These are phyloP conservation scores for Spizella passerina DNA, from an alignment of 2,797 vertebrate genomes.

Conservation along the genomic window DNA sequence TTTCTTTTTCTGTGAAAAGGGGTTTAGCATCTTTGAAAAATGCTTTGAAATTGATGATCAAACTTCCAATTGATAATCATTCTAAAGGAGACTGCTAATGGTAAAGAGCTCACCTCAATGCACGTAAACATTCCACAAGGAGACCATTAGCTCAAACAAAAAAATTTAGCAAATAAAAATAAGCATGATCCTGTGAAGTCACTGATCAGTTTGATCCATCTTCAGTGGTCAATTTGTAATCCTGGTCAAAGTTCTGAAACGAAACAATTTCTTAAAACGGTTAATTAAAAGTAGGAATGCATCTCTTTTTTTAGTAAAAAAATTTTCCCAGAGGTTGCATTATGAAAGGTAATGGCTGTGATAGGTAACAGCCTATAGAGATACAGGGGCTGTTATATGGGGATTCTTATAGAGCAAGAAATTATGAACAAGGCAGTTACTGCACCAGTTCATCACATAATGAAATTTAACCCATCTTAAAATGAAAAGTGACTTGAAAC, in stretches of 20 bases:
- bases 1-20: conserved; percentile 50
- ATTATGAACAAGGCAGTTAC: not conserved
- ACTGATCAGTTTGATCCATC: not conserved
- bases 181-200: not conserved
- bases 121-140: not conserved
- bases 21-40: not conserved
- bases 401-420: not conserved
- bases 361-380: not conserved
- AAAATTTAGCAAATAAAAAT: not conserved
- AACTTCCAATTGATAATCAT: not conserved
- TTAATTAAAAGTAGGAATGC: not conserved
- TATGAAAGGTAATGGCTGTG: not conserved
- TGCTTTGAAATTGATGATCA: not conserved
- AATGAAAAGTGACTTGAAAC: not conserved
- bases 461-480: not conserved
- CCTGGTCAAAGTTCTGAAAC: not conserved
- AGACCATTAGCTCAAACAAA: not conserved
- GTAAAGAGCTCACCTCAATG: not conserved
- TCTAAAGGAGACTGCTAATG: not conserved
- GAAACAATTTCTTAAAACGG: not conserved
- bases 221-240: not conserved
- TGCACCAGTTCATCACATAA: not conserved
- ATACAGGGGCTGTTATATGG: not conserved
- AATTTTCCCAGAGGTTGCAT: not conserved
- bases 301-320: not conserved